Conservation (phyloP, 2,888 invertebrate genomes). For the Volucella zonaria region DNA sequence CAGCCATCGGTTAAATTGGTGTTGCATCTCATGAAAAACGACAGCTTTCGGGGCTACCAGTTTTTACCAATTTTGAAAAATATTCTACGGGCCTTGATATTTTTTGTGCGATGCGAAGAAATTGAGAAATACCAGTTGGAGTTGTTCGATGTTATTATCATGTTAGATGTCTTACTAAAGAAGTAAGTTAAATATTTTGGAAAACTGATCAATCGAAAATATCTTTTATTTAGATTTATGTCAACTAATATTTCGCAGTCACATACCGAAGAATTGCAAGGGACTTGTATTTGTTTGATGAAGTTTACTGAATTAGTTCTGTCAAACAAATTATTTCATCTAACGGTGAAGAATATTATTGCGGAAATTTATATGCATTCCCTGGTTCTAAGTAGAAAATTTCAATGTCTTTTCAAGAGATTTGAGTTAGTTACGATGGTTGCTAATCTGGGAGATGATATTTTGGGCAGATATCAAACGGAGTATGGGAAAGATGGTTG, state of each 20-base stretch:
- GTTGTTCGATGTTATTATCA: slow-evolving; percentile 45
- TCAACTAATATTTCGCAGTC: neutral
- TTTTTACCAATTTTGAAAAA: slow-evolving; percentile 62
- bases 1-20: slow-evolving; percentile 48
- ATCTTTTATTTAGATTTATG: slow-evolving; percentile 7
- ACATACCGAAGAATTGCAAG: slow-evolving; percentile 4
- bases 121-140: slow-evolving; percentile 43
- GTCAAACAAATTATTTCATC: neutral
- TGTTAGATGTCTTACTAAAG: slow-evolving; percentile 47
- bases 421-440: slow-evolving; percentile 47
- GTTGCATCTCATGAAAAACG: slow-evolving; percentile 39
- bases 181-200: slow-evolving; percentile 32
- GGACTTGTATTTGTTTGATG: slow-evolving; percentile 42
- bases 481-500: slow-evolving; percentile 11
- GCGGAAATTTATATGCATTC: slow-evolving; percentile 44
- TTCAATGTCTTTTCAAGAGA: slow-evolving; percentile 10
- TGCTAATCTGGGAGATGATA: slow-evolving; percentile 34
- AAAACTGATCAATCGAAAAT: neutral
- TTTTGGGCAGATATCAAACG: slow-evolving; percentile 17
- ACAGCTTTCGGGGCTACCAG: slow-evolving; percentile 41
- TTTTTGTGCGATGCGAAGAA: slow-evolving; percentile 40
- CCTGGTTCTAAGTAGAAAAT: slow-evolving; percentile 4
- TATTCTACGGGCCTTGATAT: slow-evolving; percentile 46
- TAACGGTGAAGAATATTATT: slow-evolving; percentile 22
- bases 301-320: slow-evolving; percentile 43